phyloP scores from a whole-genome alignment of 2,888 invertebrate genomes.

The Nesidiocoris tenuis region DNA sequence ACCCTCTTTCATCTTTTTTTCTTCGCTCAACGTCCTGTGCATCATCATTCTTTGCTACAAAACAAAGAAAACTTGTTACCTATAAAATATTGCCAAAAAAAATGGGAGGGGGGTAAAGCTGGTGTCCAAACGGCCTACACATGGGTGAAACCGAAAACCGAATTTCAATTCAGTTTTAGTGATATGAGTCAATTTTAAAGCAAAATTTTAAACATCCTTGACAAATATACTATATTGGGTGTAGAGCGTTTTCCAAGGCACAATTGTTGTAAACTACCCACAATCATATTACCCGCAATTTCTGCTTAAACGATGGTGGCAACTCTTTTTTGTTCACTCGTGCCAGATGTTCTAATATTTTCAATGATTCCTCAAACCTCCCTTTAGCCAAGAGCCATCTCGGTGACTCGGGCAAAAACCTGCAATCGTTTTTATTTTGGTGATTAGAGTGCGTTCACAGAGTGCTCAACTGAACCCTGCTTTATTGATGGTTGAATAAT shows the following conservation, averaged over 20 bases:
- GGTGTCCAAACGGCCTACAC: no score
- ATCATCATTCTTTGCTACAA: slow-evolving; percentile 68
- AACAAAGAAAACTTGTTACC: slow-evolving; percentile 1
- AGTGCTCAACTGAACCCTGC: neutral
- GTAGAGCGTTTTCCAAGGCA: no score
- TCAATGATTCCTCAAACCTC: slow-evolving; percentile 75
- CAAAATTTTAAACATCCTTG: no score
- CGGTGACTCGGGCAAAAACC: slow-evolving; percentile 85
- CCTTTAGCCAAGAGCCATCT: slow-evolving; percentile 86
- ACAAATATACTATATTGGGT: no score
- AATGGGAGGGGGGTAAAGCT: no score
- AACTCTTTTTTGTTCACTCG: slow-evolving; percentile 73
- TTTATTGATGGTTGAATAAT: no score
- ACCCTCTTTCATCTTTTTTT: slow-evolving; percentile 56
- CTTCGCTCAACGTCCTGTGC: slow-evolving; percentile 60
- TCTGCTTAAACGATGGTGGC: slow-evolving; percentile 70
- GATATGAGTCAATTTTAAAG: no score
- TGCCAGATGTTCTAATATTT: slow-evolving; percentile 75
- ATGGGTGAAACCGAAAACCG: no score
- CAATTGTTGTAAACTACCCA: no score
- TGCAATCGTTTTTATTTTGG: no score
- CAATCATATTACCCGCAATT: slow-evolving; percentile 58
- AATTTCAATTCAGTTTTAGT: no score
- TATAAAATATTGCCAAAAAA: neutral
- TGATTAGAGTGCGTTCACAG: no score